Percentiles rank a stretch among this genome's conserved stretches.
phyloP scores from a whole-genome alignment of 2,113 vertebrate genomes.

The Atlantisia rogersi region DNA sequence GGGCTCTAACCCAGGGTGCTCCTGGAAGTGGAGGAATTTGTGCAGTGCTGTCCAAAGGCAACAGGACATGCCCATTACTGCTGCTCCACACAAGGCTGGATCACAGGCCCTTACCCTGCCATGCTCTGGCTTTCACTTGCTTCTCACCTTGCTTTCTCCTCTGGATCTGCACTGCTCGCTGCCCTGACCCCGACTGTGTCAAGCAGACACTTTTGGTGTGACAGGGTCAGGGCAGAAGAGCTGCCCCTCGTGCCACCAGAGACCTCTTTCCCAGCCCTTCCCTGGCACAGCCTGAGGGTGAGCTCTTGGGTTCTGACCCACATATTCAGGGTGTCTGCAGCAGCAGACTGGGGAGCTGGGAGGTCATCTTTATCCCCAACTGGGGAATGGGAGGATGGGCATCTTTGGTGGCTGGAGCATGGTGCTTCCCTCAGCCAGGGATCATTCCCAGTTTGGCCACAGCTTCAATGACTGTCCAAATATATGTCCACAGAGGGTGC shows the following conservation, averaged over 20 bases:
- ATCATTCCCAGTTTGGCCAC: neutral
- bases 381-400: neutral
- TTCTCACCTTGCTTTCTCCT: neutral
- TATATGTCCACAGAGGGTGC: conserved; percentile 70
- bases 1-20: neutral
- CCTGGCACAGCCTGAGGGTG: neutral
- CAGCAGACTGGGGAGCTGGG: neutral
- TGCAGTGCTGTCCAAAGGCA: neutral
- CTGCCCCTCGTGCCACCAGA: neutral
- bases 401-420: neutral
- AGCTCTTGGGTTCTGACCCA: neutral
- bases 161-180: neutral
- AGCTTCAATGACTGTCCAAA: neutral
- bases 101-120: neutral
- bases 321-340: neutral
- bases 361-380: neutral
- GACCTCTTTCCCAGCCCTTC: neutral
- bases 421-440: neutral
- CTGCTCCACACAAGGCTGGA: neutral
- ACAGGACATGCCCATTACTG: fast-evolving
- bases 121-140: neutral
- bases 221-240: neutral
- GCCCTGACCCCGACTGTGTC: neutral
- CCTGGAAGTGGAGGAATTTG: neutral
- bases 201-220: neutral